Percentiles rank a stretch among this genome's conserved stretches.
These are phyloP conservation scores for Agonopterix arenella DNA, from an alignment of 2,888 invertebrate species.

Conservation along the genomic window DNA sequence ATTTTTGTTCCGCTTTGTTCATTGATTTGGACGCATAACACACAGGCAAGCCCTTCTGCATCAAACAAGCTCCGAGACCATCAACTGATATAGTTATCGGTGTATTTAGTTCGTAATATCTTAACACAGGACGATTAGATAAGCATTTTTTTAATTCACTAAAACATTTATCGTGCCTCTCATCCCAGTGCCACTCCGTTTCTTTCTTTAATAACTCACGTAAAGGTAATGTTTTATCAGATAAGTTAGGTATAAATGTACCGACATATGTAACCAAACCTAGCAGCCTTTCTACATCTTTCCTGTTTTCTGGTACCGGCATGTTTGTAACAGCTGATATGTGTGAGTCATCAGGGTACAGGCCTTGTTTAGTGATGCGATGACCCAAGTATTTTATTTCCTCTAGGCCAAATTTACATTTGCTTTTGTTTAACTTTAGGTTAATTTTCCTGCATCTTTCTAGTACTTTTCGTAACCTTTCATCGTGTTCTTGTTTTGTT, in stretches of 20 bases:
- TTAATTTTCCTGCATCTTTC: neutral
- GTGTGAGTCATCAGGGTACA: conserved; percentile 10
- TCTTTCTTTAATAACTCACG: too few species aligned
- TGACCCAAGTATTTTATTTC: conserved; percentile 10
- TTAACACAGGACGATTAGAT: conserved; percentile 7
- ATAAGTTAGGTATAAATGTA: conserved; percentile 9
- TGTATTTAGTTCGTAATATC: conserved; percentile 9
- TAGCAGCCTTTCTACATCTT: conserved; percentile 12
- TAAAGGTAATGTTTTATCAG: too few species aligned
- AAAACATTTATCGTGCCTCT: conserved; percentile 6
- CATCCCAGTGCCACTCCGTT: neutral
- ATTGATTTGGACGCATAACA: conserved; percentile 12
- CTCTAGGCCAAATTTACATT: conserved; percentile 6
- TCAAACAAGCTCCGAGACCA: conserved; percentile 8
- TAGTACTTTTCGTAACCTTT: conserved; percentile 4
- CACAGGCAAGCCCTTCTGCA: conserved; percentile 9
- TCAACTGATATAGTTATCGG: conserved; percentile 13
- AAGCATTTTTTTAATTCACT: conserved; percentile 5
- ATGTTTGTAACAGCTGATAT: conserved; percentile 9
- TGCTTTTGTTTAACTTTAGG: conserved; percentile 8
- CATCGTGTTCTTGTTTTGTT: conserved; percentile 6
- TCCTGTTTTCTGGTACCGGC: conserved; percentile 10
- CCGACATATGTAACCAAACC: conserved; percentile 13
- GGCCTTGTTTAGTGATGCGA: conserved; percentile 2
- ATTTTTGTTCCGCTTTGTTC: conserved; percentile 9